These are phyloP conservation scores for Patella depressa DNA, from an alignment of 2,888 invertebrate species.

Conservation along the genomic window DNA sequence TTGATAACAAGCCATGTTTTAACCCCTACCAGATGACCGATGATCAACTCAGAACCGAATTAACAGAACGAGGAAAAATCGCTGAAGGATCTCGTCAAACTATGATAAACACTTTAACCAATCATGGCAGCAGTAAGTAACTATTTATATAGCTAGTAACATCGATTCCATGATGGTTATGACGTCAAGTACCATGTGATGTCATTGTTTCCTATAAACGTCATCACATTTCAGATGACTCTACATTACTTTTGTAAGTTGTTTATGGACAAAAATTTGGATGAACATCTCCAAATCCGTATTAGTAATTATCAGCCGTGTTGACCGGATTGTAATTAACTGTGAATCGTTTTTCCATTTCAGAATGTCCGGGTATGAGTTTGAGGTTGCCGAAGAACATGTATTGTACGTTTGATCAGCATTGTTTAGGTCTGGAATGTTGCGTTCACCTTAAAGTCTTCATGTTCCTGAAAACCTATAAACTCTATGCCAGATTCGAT, in stretches of 20 bases:
- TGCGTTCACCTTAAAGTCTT: slow-evolving; percentile 52
- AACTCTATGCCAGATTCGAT: slow-evolving; percentile 47
- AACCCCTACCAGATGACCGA: slow-evolving; percentile 52
- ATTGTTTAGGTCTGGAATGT: slow-evolving; percentile 56
- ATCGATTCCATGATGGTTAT: too few relatives aligned
- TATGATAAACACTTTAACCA: slow-evolving; percentile 37
- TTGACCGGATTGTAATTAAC: too few relatives aligned
- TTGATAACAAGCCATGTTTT: slow-evolving; percentile 48
- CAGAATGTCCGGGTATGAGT: slow-evolving; percentile 50
- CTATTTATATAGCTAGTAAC: too few relatives aligned
- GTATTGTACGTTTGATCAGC: slow-evolving; percentile 51
- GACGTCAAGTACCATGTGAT: too few relatives aligned
- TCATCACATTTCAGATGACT: too few relatives aligned
- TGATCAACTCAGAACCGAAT: slow-evolving; percentile 44
- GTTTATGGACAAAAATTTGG: too few relatives aligned
- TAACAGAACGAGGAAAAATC: slow-evolving; percentile 39
- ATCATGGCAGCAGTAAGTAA: slow-evolving; percentile 42
- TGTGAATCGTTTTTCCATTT: slow-evolving; percentile 14
- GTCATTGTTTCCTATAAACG: too few relatives aligned
- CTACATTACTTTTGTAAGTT: too few relatives aligned
- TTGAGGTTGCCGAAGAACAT: slow-evolving; percentile 44
- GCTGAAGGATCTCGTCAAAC: slow-evolving; percentile 39
- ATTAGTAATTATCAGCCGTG: too few relatives aligned
- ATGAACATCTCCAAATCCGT: too few relatives aligned
- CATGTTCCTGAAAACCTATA: slow-evolving; percentile 50